Evolutionary conservation across 2,888 invertebrate genomes (phyloP), one percentile per base, ranked within the genome.

Genomic region (Palloptera scutellata): DNA sequence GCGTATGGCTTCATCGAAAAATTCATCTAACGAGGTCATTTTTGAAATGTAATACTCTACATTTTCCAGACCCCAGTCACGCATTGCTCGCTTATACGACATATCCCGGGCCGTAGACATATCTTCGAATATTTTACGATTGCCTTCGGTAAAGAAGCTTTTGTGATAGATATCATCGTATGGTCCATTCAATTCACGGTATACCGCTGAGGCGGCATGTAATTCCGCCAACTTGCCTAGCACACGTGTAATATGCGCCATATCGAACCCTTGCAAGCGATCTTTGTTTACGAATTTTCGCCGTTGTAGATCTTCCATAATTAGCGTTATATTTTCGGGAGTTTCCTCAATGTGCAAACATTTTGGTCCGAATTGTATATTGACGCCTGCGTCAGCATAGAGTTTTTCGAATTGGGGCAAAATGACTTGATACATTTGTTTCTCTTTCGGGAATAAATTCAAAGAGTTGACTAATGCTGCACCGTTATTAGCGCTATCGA

Each of bases 121-220:
- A 0, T 4, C 43, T 9, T 67, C 66, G n/a, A 77, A 73, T 10
- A 75, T 13, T 0, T 54, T 1, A 0, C 78, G 74, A 72, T 73
- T 75, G 0, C 9, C 17, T 19, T 77, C 77, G 1, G 1, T 68
- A 11, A 72, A 76, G 9, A 75, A 59, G 12, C 71, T 61, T 1
- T 52, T 12, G 1, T 61, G 17, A 53, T 57, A 74, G 41, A 74
- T 64, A 1, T 68, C 17, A 58, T 73, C 76, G 30, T 74, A 78
- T 40, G 75, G 73, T 3, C 78, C 79, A 70, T 77, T 78, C 0
- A 70, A 55, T n/a, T 79, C 76, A 2, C 71, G 61, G 10, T 70
- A 73, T 0, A 78, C 76, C 0, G 75, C 81, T 0, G 83, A 83
- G 0, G 77, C 81, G 0, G 83, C 83, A 75, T 83, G 83, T 1